Percentiles rank a stretch among this genome's conserved stretches.
Conservation (phyloP, 1,140 invertebrate species). For the Euura lappo region DNA sequence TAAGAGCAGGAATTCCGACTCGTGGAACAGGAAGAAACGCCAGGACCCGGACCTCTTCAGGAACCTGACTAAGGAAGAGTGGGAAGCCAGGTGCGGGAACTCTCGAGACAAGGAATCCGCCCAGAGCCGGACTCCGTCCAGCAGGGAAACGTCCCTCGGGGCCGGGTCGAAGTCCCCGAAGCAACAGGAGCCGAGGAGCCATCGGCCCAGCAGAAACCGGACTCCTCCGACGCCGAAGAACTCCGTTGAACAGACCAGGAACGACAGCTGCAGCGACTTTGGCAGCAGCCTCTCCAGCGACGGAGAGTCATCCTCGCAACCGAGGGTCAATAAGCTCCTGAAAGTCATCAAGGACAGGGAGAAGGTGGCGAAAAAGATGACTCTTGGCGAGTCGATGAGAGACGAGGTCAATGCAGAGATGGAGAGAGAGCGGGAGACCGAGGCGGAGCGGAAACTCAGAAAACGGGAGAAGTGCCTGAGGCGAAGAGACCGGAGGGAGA, state of each 20-base stretch:
- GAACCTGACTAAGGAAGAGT: slow-evolving; percentile 57
- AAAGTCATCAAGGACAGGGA: slow-evolving; percentile 55
- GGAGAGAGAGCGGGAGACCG: slow-evolving; percentile 47
- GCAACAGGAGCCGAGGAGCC: neutral
- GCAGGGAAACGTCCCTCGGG: neutral
- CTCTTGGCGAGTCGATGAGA: slow-evolving; percentile 53
- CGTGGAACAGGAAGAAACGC: slow-evolving; percentile 41
- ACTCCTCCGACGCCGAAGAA: neutral
- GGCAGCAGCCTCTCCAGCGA: slow-evolving; percentile 16
- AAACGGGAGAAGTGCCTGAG: slow-evolving; percentile 36
- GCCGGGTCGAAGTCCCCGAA: neutral
- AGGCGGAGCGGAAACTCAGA: slow-evolving; percentile 36
- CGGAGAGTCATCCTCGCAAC: slow-evolving; percentile 23
- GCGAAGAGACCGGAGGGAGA: slow-evolving; percentile 28
- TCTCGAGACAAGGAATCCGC: too few relatives aligned
- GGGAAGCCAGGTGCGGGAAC: slow-evolving; percentile 43
- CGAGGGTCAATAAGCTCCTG: slow-evolving; percentile 46
- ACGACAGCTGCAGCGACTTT: neutral
- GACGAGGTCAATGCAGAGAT: slow-evolving; percentile 57
- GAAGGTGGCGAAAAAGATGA: slow-evolving; percentile 53
- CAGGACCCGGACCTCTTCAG: slow-evolving; percentile 46
- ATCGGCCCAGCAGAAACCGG: neutral
- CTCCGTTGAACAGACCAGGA: neutral
- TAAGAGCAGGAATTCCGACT: neutral
- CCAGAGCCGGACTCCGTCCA: slow-evolving; percentile 6